Evolutionary conservation across 2,888 invertebrate genomes (phyloP), one percentile per base, ranked within the genome.

Genomic region (Dromius quadrimaculatus): DNA sequence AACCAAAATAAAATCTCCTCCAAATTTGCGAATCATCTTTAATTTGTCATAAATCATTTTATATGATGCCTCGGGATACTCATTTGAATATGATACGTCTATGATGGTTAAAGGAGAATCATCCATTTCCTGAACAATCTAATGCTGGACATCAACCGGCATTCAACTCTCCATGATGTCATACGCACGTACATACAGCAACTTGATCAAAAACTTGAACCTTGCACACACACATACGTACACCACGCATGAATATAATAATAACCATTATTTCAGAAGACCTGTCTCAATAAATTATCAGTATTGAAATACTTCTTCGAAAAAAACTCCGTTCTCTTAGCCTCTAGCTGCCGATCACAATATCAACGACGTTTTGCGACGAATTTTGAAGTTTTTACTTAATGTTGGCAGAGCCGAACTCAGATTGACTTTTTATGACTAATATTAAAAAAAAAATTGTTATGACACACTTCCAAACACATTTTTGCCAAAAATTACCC

Each of bases 221-320:
- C 68, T 28, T 32, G 57, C 43, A 68, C 59, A 68, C 59, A 64
- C 34, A 64, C 20, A 64, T 17, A 57, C 34, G 45, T 20, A 61
- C 32, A 69, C 15, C 20, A 69, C 17, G 34, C 43, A 61, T 47
- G 23, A 45, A 61, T 61, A 62, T 69, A 69, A 69, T 69, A 69
- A 69, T 70, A 62, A 70, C 47, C 70, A 70, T 70, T 70, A 70
- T 70, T 70, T 62, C 70, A 45, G 62, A 70, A 62, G 70, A 70
- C 36, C 70, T 70, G 70, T 70, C 70, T 70, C 70, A 47, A 70
- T 70, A 70, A 70, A 70, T 70, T 70, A 70, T 70, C 62, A 23
- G 28, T 57, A 66, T 57, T 54, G 66, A 57, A 66, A 66, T 38
- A 13, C 65, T 47, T 66, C 62, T 32, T 34, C 47, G 47, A 61